Base-by-base conservation (phyloP, 2,797 vertebrate genomes). In the Chanos chanos region DNA sequence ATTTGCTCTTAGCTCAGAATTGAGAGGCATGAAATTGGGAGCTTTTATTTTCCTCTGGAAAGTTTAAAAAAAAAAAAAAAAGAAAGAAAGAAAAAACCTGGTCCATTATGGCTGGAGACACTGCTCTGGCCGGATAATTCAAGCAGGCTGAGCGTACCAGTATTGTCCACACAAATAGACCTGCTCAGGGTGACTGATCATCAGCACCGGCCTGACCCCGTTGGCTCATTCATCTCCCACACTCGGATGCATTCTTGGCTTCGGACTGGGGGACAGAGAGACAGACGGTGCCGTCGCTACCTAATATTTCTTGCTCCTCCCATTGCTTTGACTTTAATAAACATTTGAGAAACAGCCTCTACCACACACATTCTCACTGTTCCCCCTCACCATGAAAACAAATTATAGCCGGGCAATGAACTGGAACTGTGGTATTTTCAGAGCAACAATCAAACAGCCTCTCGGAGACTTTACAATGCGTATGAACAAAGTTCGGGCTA, bases 191-290 rank as follows among this genome's bases (percentile, higher is more conserved):
- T 61, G 21, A 66, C 72, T 64, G 50, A 71, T 15, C 30, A 45
- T 65, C 33, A 60, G 65, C 37, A 41, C 43, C 54, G 34, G n/a
- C 40, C 43, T 61, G 50, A 68, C 53, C 70, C 63, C 22, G 34
- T 33, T 53, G 70, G 33, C 16, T 30, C 18, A 75, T 61, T 58
- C 64, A 60, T 70, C 51, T 61, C 21, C 41, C 30, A 37, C 44
- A 45, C 28, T 21, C 12, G 24, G 22, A 55, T 63, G 36, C 31
- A 64, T 30, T 49, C 30, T 40, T 61, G 21, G 43, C 49, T 45
- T 33, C 40, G 64, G 25, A 31, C 6, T 28, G 30, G 34, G 52
- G 33, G 41, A 51, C 37, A 49, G 24, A 52, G 13, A 48, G 28
- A 30, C 34, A 34, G 33, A 45, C 22, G 12, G 16, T 16, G 34